Evolutionary conservation across 2,113 vertebrate species (phyloP), one percentile per base, ranked within the genome.

Genomic region (Drymodes brunneopygia): DNA sequence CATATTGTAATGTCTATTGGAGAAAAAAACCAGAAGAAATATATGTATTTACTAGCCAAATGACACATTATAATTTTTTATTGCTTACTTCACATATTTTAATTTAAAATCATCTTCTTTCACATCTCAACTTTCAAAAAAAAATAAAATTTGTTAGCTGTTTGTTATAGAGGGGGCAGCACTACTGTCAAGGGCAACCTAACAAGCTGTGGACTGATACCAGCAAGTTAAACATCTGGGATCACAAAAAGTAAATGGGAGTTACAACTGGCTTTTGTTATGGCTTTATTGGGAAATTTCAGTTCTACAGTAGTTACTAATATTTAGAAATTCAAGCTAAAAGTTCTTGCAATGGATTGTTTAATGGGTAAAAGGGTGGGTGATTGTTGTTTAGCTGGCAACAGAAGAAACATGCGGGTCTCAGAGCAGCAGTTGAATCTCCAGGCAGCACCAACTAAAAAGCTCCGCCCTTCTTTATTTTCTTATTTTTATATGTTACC

Each of bases 81-180:
- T 95, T 91, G 84, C 47, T 95, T 81, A 81, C 22, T 86, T 83
- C 75, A 95, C 35, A 11, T 54, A 78, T 61, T 94, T 90, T 58
- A 58, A 44, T 96, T 86, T 42, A 48, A 91, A 82, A 35, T 48
- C 18, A 42, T 66, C 47, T 70, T 75, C 36, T 92, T 92, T 45
- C 75, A 75, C 31, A 60, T 53, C 31, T 80, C 86, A 74, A 6
- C 65, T 90, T 86, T 14, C 25, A 36, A 58, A 93, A 74, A 66
- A 91, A 90, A 74, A 74, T 19, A 61, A 3, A 14, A 77, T 27
- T 78, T 44, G 57, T 86, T 90, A 95, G 85, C 64, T 67, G 33
- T 54, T 73, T 74, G 67, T 84, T 79, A 67, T 35, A 23, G 45
- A 88, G 35, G 47, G 67, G 62, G 47, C 60, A 81, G 38, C 71